Evolutionary conservation across 2,797 vertebrate genomes (phyloP).

Genomic region (Syndactyla subalaris): DNA sequence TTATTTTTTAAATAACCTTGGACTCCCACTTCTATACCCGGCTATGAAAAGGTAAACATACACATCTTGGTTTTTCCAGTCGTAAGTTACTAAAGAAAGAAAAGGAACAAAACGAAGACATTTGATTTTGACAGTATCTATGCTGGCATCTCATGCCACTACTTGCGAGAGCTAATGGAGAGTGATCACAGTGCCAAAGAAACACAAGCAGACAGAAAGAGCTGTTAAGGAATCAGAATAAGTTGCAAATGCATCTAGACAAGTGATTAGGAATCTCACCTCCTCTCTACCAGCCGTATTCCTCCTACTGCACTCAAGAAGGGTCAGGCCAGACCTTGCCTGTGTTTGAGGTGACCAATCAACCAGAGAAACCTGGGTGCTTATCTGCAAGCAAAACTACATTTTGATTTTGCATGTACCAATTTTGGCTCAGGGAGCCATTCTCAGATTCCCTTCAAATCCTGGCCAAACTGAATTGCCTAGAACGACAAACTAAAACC

Average conservation of each 20-base stretch:
- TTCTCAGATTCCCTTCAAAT: background rate
- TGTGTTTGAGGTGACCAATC: background rate
- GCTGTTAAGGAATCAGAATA: slow-evolving; percentile 54
- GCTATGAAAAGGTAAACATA: background rate
- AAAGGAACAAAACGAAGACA: background rate
- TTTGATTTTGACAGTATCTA: slow-evolving; percentile 66
- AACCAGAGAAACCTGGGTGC: background rate
- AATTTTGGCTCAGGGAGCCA: background rate
- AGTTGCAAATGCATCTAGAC: slow-evolving; percentile 57
- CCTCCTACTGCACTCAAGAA: background rate
- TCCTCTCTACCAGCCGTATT: background rate
- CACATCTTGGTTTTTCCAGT: background rate
- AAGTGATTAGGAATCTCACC: slow-evolving; percentile 36
- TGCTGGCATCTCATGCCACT: slow-evolving; percentile 52
- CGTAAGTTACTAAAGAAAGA: background rate
- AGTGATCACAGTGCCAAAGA: slow-evolving; percentile 55
- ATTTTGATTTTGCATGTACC: background rate
- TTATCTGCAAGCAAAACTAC: background rate
- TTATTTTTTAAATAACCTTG: background rate
- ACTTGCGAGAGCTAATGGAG: slow-evolving; percentile 34
- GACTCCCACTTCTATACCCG: background rate
- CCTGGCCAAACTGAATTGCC: background rate
- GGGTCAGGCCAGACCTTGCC: background rate
- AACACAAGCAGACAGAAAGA: slow-evolving; percentile 11
- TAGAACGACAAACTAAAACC: background rate